These are phyloP conservation scores for Dasypus novemcinctus DNA, from an alignment of 2,113 vertebrate genomes.

Conservation along the genomic window DNA sequence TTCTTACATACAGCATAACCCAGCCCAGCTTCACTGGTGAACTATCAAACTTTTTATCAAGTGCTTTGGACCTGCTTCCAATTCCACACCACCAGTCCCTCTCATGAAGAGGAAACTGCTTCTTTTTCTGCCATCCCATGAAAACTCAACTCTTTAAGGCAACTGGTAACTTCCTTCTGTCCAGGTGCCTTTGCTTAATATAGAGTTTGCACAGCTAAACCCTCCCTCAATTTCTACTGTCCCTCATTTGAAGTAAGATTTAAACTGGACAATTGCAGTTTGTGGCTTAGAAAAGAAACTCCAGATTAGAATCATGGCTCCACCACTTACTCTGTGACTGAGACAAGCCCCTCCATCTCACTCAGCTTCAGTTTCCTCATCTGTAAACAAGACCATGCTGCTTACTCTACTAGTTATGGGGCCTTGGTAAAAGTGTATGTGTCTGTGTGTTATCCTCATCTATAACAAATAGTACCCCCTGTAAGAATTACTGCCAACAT, in stretches of 20 bases:
- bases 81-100: neutral
- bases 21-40: neutral
- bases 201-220: neutral
- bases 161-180: neutral
- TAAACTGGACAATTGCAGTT: neutral
- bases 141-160: neutral
- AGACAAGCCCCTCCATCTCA: neutral
- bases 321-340: neutral
- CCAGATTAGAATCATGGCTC: neutral
- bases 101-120: neutral
- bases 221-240: neutral
- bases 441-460: neutral
- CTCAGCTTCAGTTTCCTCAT: neutral
- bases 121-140: neutral
- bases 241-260: neutral
- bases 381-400: neutral
- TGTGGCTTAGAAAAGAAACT: neutral
- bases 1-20: neutral
- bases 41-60: neutral
- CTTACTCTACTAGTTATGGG: neutral
- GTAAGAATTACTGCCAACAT: neutral
- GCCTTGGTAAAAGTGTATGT: neutral
- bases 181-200: neutral
- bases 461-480: neutral
- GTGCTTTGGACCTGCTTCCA: neutral